These are phyloP conservation scores for Amblyjoppa proteus DNA, from an alignment of 2,888 invertebrate species.

Conservation along the genomic window DNA sequence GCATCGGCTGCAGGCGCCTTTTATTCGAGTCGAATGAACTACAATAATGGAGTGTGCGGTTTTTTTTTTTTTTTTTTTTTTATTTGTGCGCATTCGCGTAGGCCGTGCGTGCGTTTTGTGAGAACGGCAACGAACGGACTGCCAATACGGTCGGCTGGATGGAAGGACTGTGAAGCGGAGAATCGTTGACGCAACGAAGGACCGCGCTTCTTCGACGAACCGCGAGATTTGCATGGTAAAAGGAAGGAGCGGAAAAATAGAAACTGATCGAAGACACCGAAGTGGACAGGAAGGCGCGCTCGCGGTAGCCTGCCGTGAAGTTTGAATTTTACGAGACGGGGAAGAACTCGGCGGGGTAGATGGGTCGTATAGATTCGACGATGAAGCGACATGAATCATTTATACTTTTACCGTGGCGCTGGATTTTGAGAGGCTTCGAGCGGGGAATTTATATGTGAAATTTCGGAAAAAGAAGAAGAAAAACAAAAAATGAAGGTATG, in stretches of 20 bases:
- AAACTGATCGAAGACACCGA: too few species aligned
- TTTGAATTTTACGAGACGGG: not conserved
- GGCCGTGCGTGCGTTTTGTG: not conserved
- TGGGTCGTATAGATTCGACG: not conserved
- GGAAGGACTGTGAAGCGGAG: too few species aligned
- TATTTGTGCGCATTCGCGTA: not conserved
- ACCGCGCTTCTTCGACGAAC: too few species aligned
- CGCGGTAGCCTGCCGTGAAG: too few species aligned
- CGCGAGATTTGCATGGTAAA: too few species aligned
- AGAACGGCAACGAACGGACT: too few species aligned
- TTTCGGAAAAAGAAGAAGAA: not conserved
- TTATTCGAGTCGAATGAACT: not conserved
- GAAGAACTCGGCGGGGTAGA: not conserved
- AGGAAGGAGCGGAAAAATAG: too few species aligned
- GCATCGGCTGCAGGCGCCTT: slow-evolving; percentile 14
- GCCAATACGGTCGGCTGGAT: too few species aligned
- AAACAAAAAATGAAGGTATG: too few species aligned
- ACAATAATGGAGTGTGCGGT: not conserved
- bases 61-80: slow-evolving; percentile 1
- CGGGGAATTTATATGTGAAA: not conserved
- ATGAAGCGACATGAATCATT: not conserved
- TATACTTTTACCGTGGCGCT: not conserved
- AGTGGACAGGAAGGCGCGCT: too few species aligned
- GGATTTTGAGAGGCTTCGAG: not conserved
- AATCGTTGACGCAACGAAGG: too few species aligned